phyloP scores from a whole-genome alignment of 1,140 invertebrate genomes.

The Megalonaias nervosa region DNA sequence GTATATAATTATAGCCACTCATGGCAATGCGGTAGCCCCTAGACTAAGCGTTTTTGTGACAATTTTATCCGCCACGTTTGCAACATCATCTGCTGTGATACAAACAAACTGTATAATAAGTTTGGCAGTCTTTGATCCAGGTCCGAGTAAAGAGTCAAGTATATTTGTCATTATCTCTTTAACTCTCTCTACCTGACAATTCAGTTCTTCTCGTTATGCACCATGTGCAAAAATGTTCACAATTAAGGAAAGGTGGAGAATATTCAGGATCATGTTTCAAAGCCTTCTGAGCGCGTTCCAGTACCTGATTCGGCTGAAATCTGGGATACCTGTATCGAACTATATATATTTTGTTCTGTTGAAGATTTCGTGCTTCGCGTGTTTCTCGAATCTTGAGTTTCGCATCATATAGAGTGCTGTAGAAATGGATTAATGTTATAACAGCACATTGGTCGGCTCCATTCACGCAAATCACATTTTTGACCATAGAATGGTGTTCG shows the following conservation, averaged over 20 bases:
- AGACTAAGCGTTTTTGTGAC: background rate
- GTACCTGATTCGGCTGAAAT: background rate
- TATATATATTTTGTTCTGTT: conserved; percentile 2
- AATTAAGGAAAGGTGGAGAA: too few relatives aligned
- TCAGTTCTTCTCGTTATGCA: conserved; percentile 12
- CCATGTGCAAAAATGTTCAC: too few relatives aligned
- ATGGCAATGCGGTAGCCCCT: conserved; percentile 1
- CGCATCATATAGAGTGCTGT: conserved; percentile 5
- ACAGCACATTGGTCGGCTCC: background rate
- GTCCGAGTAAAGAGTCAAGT: background rate
- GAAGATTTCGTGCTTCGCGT: background rate
- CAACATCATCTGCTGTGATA: conserved; percentile 8
- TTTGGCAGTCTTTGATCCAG: conserved; percentile 3
- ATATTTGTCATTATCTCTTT: background rate
- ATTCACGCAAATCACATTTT: background rate
- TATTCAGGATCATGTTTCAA: conserved; percentile 2
- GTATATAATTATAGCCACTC: background rate
- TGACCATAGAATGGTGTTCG: conserved; percentile 6
- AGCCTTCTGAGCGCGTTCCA: background rate
- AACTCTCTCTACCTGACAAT: conserved; percentile 5
- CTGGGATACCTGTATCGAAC: conserved; percentile 9
- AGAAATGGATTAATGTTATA: conserved; percentile 11
- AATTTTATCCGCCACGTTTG: background rate
- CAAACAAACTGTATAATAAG: background rate
- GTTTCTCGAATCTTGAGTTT: conserved; percentile 6